A percentile compares a stretch with the other conserved stretches of the same genome.
These are phyloP conservation scores for Sarcoramphus papa DNA, from an alignment of 2,797 vertebrate species.

Conservation along the genomic window DNA sequence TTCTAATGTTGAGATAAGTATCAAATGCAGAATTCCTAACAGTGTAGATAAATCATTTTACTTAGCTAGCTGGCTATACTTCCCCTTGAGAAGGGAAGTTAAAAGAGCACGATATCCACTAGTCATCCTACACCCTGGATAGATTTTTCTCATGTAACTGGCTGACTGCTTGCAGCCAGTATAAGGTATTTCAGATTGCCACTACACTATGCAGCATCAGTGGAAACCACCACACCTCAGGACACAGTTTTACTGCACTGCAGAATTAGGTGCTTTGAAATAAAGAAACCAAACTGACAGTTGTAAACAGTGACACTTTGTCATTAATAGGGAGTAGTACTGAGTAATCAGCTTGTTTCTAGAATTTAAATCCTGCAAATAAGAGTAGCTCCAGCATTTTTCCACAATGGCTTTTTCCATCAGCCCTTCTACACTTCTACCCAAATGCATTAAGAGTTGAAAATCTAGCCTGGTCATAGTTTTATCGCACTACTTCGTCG, in stretches of 20 bases:
- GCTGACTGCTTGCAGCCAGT: neutral
- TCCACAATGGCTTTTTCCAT: neutral
- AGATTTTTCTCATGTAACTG: neutral
- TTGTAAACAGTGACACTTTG: neutral
- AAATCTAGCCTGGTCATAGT: neutral
- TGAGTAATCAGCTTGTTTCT: slow-evolving; percentile 10
- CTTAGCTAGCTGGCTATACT: neutral
- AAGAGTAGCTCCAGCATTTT: neutral
- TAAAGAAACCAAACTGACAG: slow-evolving; percentile 21
- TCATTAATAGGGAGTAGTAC: neutral
- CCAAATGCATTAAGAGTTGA: neutral
- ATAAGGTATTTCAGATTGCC: neutral
- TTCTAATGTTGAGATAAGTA: neutral
- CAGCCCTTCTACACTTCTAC: neutral
- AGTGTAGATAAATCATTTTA: neutral
- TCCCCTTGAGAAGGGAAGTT: neutral
- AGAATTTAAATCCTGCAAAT: neutral
- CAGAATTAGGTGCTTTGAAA: slow-evolving; percentile 46
- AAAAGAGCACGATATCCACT: neutral
- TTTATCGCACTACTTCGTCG: neutral
- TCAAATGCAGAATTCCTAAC: neutral
- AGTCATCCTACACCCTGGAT: neutral
- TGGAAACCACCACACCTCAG: slow-evolving; percentile 51
- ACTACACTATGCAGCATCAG: slow-evolving; percentile 7
- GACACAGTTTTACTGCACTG: slow-evolving; percentile 36